phyloP scores from a whole-genome alignment of 2,888 invertebrate species.

The Lepas anatifera region DNA sequence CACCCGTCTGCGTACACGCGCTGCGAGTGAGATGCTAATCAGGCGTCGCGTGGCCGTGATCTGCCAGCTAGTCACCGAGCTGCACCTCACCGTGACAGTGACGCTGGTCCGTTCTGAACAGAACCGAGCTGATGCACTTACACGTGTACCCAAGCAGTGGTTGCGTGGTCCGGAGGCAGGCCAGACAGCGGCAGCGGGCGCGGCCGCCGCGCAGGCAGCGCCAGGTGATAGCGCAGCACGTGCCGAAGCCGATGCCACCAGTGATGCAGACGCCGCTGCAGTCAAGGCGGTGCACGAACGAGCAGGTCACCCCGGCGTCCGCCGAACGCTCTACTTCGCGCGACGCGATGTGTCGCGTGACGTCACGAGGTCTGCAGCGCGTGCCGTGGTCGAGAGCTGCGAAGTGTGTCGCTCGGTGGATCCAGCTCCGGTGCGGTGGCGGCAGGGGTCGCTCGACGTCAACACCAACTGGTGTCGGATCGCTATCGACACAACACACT shows the following conservation, averaged over 20 bases:
- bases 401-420: neutral
- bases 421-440: neutral
- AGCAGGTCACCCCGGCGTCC: neutral
- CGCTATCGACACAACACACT: neutral
- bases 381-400: neutral
- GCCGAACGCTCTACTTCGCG: neutral
- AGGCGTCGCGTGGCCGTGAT: too few relatives aligned
- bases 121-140: conserved; percentile 15
- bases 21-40: too few relatives aligned
- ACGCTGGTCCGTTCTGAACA: neutral
- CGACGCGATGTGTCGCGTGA: neutral
- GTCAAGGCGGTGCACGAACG: neutral
- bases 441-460: neutral
- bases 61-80: too few relatives aligned
- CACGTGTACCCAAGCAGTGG: conserved; percentile 14
- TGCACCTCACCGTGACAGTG: neutral
- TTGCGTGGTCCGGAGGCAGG: neutral
- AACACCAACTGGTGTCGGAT: neutral
- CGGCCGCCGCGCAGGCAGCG: neutral
- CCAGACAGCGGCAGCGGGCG: neutral
- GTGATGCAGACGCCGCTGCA: neutral
- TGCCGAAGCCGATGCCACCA: neutral
- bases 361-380: neutral
- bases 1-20: too few relatives aligned
- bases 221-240: neutral